phyloP scores from a whole-genome alignment of 35 echinoderm and acorn worm genomes.

The Holothuria glaberrima region DNA sequence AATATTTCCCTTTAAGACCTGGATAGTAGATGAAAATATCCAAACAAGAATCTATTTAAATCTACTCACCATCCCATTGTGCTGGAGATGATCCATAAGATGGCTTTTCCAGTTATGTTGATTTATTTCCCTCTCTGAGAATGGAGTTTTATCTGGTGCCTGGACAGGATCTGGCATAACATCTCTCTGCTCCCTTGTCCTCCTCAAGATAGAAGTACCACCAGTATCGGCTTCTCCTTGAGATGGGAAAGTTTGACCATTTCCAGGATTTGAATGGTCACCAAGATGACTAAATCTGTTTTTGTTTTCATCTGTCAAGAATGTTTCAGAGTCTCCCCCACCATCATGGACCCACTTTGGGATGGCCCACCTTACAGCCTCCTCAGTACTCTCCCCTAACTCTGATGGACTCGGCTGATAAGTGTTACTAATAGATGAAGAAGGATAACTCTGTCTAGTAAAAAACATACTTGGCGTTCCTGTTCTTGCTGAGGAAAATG shows the following conservation, averaged over 20 bases:
- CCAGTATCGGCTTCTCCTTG: not conserved
- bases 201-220: not conserved
- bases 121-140: not conserved
- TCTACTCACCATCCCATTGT: not conserved
- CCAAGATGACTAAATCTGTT: not conserved
- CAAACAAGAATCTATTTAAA: no score
- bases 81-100: slow-evolving; percentile 16
- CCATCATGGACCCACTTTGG: slow-evolving; percentile 30
- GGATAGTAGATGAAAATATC: no score
- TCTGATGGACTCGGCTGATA: no score
- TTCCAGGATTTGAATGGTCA: not conserved
- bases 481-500: slow-evolving; percentile 2
- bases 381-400: not conserved
- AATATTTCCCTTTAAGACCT: no score
- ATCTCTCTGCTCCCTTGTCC: not conserved
- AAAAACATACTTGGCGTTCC: no score
- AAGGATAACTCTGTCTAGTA: no score
- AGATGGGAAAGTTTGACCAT: no score
- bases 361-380: slow-evolving; percentile 15
- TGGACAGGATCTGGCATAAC: not conserved
- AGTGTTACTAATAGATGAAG: no score
- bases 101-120: slow-evolving; percentile 29
- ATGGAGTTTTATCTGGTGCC: not conserved
- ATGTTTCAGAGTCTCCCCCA: not conserved
- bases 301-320: not conserved